A percentile compares a stretch with the other conserved stretches of the same genome.
Evolutionary conservation across 2,113 vertebrate species (phyloP).

Genomic region (Chaenogobius annularis): DNA sequence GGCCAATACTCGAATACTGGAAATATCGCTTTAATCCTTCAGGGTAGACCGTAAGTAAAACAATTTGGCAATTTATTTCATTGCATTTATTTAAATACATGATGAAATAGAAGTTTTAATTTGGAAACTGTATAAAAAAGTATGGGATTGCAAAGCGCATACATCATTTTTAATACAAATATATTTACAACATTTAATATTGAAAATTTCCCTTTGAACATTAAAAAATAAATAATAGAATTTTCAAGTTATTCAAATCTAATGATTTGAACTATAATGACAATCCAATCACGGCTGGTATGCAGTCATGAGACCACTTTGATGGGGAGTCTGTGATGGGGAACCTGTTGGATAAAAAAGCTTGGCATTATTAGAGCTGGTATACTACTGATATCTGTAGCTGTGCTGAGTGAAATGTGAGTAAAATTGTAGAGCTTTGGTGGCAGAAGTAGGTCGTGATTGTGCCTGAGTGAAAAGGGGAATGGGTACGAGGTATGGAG

Average conservation of each 20-base stretch:
- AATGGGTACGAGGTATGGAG: not conserved
- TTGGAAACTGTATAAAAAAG: too few relatives aligned
- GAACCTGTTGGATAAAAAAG: not conserved
- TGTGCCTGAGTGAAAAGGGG: slow-evolving; percentile 16
- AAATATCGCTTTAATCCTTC: too few relatives aligned
- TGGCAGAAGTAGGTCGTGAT: slow-evolving; percentile 27
- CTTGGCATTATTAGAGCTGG: not conserved
- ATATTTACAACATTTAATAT: not conserved
- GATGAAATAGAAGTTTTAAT: too few relatives aligned
- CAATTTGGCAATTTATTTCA: too few relatives aligned
- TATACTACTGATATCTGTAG: not conserved
- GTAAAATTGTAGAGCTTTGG: slow-evolving; percentile 3
- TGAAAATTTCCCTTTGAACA: not conserved
- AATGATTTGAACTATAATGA: not conserved
- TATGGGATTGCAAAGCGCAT: not conserved
- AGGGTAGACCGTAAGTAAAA: too few relatives aligned
- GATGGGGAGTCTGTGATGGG: not conserved
- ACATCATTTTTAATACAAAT: not conserved
- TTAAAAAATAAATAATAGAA: not conserved
- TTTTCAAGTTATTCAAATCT: not conserved
- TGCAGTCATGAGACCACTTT: not conserved
- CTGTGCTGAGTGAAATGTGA: not conserved
- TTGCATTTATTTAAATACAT: too few relatives aligned
- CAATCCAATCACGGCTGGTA: not conserved
- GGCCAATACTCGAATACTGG: too few relatives aligned